Evolutionary conservation across 2,113 vertebrate genomes (phyloP), one percentile per base, ranked within the genome.

Genomic region (Anoura caudifer): DNA sequence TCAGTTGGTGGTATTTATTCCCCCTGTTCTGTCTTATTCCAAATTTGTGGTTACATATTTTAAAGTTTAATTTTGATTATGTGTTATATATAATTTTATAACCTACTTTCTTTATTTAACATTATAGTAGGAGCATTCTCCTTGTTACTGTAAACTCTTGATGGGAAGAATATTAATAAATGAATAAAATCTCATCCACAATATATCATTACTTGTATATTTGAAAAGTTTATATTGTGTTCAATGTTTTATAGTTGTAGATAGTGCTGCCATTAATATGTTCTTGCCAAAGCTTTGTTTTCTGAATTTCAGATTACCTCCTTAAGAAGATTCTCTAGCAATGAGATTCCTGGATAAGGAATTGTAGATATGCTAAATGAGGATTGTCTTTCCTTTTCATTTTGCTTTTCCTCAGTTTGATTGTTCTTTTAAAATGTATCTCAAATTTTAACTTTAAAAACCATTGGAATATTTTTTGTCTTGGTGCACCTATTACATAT

Each of bases 221-320:
- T 73, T 97, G 13, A 96, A 96, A 96, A 83, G 3, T 20, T 43
- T 47, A 67, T 87, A 79, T 70, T 43, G 15, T 22, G 91, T 94
- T 28, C 14, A 86, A 59, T 63, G 3, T 38, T 38, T 92, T 56
- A n/a, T 26, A 10, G 4, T 79, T 86, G 59, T 77, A 61, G 94
- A 72, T 36, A 92, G 28, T 69, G 8, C 6, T 47, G 8, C 2
- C 17, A 22, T 69, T 19, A 77, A 59, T 87, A 90, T 24, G 1
- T 28, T 77, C 43, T 82, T 88, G 11, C 15, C 85, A 90, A 73
- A 82, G 11, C 43, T 94, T 61, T 92, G 14, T 79, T 90, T 92
- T 95, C 43, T 72, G n/a, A 72, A 88, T 73, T 91, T 76, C 1
- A 50, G n/a, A 86, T 52, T 75, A 94, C 92, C 73, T 90, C 47